phyloP scores from a whole-genome alignment of 2,113 vertebrate genomes.

The Mellivora capensis region DNA sequence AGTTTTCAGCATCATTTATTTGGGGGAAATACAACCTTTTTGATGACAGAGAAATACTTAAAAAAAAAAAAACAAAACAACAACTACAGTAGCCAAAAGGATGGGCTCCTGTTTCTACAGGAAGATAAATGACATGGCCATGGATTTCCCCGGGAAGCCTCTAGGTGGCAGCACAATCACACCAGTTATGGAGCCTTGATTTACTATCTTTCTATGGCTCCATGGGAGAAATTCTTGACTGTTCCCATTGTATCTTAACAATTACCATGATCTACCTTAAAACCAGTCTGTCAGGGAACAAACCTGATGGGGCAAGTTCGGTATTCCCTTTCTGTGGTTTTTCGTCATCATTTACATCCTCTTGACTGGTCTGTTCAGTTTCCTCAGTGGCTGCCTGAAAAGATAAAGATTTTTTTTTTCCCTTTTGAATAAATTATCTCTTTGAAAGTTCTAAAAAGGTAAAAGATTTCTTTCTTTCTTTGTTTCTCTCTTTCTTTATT shows the following conservation, averaged over 20 bases:
- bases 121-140: background rate
- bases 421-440: background rate
- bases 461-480: background rate
- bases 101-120: background rate
- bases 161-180: conserved; percentile 64
- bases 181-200: background rate
- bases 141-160: background rate
- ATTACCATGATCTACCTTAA: background rate
- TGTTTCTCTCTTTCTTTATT: background rate
- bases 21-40: background rate
- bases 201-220: background rate
- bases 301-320: conserved; percentile 67
- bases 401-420: background rate
- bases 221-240: background rate
- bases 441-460: background rate
- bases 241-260: background rate
- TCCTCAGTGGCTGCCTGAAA: conserved; percentile 64
- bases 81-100: background rate
- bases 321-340: background rate
- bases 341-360: conserved; percentile 47
- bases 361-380: conserved; percentile 16
- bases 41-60: background rate
- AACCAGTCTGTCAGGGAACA: conserved; percentile 41
- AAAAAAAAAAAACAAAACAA: background rate
- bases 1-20: background rate